Evolutionary conservation across 2,888 invertebrate genomes (phyloP).

Genomic region (Brachylomia viminalis): DNA sequence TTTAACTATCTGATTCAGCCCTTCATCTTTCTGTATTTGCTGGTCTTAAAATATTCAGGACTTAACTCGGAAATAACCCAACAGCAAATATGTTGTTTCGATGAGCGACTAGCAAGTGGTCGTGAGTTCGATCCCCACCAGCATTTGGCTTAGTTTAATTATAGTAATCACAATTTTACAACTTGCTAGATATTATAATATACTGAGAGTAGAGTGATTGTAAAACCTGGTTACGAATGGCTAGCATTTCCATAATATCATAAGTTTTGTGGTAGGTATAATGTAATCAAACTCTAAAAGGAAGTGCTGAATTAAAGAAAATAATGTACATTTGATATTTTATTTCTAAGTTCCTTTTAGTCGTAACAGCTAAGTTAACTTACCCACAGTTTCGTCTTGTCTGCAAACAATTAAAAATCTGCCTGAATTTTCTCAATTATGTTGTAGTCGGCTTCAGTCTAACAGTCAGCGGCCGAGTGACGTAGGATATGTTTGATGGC

Average conservation of each 20-base stretch:
- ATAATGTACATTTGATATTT: not conserved
- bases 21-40: too few relatives aligned
- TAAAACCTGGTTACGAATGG: not conserved
- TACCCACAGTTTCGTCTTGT: too few relatives aligned
- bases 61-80: too few relatives aligned
- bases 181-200: too few relatives aligned
- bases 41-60: too few relatives aligned
- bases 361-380: too few relatives aligned
- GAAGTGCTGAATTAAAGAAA: constrained; percentile 4
- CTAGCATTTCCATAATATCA: not conserved
- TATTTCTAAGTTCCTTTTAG: not conserved
- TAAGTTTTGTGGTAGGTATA: not conserved
- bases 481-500: too few relatives aligned
- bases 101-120: not conserved
- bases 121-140: not conserved
- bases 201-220: too few relatives aligned
- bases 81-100: not conserved
- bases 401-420: too few relatives aligned
- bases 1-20: not conserved
- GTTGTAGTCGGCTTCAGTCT: too few relatives aligned
- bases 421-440: too few relatives aligned
- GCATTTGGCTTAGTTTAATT: not conserved
- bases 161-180: not conserved
- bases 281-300: not conserved
- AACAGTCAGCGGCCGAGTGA: too few relatives aligned